Conservation (phyloP, 2,797 vertebrate genomes). For the Micromesistius poutassou region DNA sequence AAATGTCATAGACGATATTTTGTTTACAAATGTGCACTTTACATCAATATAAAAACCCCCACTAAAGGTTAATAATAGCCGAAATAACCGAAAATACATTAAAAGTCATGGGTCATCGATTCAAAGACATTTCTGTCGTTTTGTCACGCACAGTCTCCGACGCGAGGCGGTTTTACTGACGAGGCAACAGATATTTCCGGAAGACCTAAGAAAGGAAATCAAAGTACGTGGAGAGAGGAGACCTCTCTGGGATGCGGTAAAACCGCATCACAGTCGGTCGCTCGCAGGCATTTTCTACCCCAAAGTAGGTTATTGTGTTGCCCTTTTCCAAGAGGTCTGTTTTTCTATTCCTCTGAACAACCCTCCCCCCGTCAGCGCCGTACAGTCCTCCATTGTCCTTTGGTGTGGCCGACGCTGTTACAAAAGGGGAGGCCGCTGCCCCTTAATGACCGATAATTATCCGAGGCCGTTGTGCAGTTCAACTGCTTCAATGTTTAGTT, state of each 20-base stretch:
- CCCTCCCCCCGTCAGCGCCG: conserved; percentile 29
- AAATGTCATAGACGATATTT: no score
- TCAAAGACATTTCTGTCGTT: background rate
- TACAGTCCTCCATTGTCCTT: no score
- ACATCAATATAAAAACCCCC: no score
- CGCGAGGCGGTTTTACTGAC: background rate
- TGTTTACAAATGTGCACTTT: no score
- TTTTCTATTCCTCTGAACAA: conserved; percentile 42
- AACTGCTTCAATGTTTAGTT: no score
- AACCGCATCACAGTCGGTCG: conserved; percentile 28
- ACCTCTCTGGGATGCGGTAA: conserved; percentile 1
- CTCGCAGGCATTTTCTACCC: conserved; percentile 40
- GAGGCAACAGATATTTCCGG: background rate
- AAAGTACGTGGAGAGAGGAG: background rate
- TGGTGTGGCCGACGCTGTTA: no score
- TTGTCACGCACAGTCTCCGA: background rate
- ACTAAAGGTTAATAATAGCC: no score
- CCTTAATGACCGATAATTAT: no score
- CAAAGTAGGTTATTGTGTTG: conserved; percentile 43
- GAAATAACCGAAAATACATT: no score
- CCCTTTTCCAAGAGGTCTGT: conserved; percentile 54
- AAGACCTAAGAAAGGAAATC: background rate
- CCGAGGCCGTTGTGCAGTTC: no score
- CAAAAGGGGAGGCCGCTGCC: no score
- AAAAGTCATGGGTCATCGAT: no score